Evolutionary conservation across 1,140 invertebrate species (phyloP).

Genomic region (Saccostrea echinata): DNA sequence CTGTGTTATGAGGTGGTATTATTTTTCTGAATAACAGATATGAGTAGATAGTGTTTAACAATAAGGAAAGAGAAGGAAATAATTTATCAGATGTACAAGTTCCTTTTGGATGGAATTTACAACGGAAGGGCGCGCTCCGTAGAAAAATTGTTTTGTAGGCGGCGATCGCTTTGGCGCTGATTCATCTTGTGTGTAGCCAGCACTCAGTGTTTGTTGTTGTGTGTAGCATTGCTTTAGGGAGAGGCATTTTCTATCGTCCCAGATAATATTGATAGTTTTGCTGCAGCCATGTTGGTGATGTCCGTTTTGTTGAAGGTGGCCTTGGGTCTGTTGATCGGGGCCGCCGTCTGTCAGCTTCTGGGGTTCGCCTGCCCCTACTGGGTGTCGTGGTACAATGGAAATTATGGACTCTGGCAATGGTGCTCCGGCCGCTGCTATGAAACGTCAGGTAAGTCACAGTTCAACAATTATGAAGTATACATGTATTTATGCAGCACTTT

Average conservation of each 20-base stretch:
- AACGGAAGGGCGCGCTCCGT: background rate
- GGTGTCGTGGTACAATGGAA: background rate
- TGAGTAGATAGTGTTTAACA: background rate
- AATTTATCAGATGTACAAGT: too few species aligned
- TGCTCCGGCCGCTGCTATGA: background rate
- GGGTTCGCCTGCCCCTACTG: slow-evolving; percentile 46
- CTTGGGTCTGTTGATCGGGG: slow-evolving; percentile 36
- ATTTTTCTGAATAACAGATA: background rate
- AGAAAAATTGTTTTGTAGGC: background rate
- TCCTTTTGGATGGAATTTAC: too few species aligned
- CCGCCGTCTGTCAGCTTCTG: slow-evolving; percentile 31
- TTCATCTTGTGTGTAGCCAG: background rate
- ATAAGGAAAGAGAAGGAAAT: background rate
- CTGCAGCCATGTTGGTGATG: slow-evolving; percentile 44
- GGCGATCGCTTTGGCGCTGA: background rate
- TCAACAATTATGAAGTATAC: too few species aligned
- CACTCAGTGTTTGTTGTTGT: too few species aligned
- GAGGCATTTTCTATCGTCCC: background rate
- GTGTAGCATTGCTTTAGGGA: background rate
- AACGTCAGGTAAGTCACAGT: background rate
- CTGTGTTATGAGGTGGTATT: too few species aligned
- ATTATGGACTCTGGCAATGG: background rate
- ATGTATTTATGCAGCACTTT: too few species aligned
- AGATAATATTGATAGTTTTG: background rate
- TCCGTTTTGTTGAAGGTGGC: slow-evolving; percentile 42